These are phyloP conservation scores for Amphipyra berbera DNA, from an alignment of 2,888 invertebrate species.

Conservation along the genomic window DNA sequence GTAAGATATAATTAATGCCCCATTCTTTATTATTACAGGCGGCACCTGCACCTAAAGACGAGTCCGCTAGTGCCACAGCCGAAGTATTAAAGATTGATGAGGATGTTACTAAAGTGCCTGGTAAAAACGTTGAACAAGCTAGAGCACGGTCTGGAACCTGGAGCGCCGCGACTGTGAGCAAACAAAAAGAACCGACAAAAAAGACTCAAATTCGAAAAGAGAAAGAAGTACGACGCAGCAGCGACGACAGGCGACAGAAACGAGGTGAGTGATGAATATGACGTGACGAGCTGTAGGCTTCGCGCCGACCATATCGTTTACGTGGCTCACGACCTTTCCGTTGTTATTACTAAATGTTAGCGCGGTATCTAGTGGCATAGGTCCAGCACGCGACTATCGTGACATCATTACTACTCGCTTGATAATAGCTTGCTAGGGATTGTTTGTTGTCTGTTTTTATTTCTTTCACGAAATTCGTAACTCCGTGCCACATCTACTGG, in stretches of 20 bases:
- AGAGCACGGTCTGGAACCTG: constrained; percentile 92
- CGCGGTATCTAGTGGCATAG: constrained; percentile 56
- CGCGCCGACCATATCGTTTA: not conserved
- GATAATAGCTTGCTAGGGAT: not conserved
- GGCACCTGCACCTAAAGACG: constrained; percentile 47
- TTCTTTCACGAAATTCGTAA: not conserved
- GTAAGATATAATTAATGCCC: not conserved
- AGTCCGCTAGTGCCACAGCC: constrained; percentile 28
- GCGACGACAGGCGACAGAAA: constrained; percentile 81
- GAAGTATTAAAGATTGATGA: constrained; percentile 45
- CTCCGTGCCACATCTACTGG: not conserved
- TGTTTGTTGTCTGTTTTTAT: not conserved
- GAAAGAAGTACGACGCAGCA: constrained; percentile 75
- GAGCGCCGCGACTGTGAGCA: constrained; percentile 80
- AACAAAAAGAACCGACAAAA: constrained; percentile 70
- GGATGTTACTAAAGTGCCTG: constrained; percentile 25
- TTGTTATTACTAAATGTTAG: constrained; percentile 29
- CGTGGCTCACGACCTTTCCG: constrained; percentile 34
- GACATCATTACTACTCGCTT: constrained; percentile 51
- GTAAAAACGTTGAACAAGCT: constrained; percentile 56
- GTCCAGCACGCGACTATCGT: constrained; percentile 54
- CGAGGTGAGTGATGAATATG: constrained; percentile 71
- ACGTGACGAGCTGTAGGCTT: constrained; percentile 11
- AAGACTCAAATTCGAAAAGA: constrained; percentile 68
- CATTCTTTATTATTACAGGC: constrained; percentile 58